Percentiles rank a stretch among this genome's conserved stretches.
Conservation (phyloP, 2,113 vertebrate genomes). For the Panurus biarmicus region DNA sequence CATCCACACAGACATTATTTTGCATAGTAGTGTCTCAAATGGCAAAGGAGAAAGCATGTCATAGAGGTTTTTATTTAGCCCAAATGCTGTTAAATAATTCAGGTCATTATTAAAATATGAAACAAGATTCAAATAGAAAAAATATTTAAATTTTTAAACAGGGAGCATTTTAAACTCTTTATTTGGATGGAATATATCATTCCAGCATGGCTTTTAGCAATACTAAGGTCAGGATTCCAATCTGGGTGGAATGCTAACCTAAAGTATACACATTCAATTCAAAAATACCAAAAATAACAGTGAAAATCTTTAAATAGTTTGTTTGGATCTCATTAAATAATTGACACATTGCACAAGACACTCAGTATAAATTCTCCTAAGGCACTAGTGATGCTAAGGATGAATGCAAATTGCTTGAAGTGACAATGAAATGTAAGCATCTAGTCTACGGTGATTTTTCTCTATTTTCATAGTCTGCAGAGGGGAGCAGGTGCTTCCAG, state of each 20-base stretch:
- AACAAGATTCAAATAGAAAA: constrained; percentile 52
- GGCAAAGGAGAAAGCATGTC: constrained; percentile 7
- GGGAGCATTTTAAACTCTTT: constrained; percentile 61
- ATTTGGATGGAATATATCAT: constrained; percentile 52
- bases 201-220: constrained; percentile 21
- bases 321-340: not conserved
- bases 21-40: constrained; percentile 26
- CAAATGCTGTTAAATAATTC: constrained; percentile 68
- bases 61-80: constrained; percentile 32
- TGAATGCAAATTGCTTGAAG: not conserved
- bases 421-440: not conserved
- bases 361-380: not conserved
- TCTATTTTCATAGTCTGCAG: not conserved
- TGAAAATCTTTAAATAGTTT: not conserved
- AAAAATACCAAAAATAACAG: not conserved
- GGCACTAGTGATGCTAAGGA: not conserved
- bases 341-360: not conserved
- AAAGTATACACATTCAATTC: not conserved
- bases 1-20: not conserved
- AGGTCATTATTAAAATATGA: constrained; percentile 68
- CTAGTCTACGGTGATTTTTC: not conserved
- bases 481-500: not conserved
- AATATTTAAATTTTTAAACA: constrained; percentile 75
- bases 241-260: not conserved
- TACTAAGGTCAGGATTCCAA: constrained; percentile 23